phyloP scores from a whole-genome alignment of 1,140 invertebrate species.

The Hyphantria cunea region DNA sequence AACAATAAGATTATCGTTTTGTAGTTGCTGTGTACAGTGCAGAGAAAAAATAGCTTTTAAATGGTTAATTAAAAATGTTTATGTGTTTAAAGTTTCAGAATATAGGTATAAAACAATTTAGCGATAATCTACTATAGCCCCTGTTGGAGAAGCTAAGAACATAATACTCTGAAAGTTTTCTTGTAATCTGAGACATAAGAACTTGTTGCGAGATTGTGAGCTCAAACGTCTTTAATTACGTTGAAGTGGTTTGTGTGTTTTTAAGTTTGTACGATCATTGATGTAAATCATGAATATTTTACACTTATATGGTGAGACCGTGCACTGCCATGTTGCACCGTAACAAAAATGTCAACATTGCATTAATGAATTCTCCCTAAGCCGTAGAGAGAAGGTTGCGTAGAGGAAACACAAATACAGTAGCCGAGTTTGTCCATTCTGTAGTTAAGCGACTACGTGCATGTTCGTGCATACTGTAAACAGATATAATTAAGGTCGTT shows the following conservation, averaged over 20 bases:
- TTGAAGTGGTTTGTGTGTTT: slow-evolving; percentile 14
- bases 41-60: slow-evolving; percentile 49
- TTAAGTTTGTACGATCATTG: slow-evolving; percentile 16
- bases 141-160: slow-evolving; percentile 28
- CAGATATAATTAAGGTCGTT: slow-evolving; percentile 67
- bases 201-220: slow-evolving; percentile 17
- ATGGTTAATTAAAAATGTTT: slow-evolving; percentile 45
- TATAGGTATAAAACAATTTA: slow-evolving; percentile 51
- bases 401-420: slow-evolving; percentile 22
- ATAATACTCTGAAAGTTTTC: slow-evolving; percentile 30
- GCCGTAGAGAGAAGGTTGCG: slow-evolving; percentile 11
- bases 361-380: slow-evolving; percentile 10
- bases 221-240: slow-evolving; percentile 25
- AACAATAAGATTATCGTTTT: slow-evolving; percentile 49
- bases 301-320: not conserved
- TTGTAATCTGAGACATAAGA: slow-evolving; percentile 35
- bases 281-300: slow-evolving; percentile 1
- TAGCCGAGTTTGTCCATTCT: slow-evolving; percentile 30
- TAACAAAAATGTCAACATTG: not conserved
- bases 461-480: slow-evolving; percentile 62
- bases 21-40: slow-evolving; percentile 36
- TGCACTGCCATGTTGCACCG: not conserved
- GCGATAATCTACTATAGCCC: slow-evolving; percentile 34
- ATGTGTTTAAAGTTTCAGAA: too few relatives aligned
- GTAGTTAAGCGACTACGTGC: slow-evolving; percentile 38